Percentiles rank a stretch among this genome's conserved stretches.
Evolutionary conservation across 2,888 invertebrate species (phyloP).

Genomic region (Saturnia japonica): DNA sequence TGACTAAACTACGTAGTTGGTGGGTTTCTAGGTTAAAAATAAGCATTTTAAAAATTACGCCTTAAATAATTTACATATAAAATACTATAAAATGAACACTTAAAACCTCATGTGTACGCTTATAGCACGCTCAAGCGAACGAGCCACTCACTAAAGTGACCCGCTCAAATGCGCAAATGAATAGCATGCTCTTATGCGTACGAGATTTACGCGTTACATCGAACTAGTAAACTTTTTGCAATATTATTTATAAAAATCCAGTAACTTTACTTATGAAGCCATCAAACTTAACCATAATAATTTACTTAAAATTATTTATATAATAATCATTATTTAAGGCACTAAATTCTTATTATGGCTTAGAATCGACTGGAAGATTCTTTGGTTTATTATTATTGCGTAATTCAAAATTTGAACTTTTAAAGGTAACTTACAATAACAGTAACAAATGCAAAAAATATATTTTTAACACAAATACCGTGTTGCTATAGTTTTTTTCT

Average conservation of each 20-base stretch:
- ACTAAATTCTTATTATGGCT: conserved; percentile 59
- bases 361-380: conserved; percentile 76
- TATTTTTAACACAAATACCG: conserved; percentile 58
- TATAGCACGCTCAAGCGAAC: not conserved
- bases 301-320: conserved; percentile 56
- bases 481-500: conserved; percentile 53
- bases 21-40: conserved; percentile 49
- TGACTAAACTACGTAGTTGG: conserved; percentile 50
- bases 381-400: conserved; percentile 72
- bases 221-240: not conserved
- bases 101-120: conserved; percentile 31
- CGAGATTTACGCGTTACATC: conserved; percentile 17
- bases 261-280: conserved; percentile 29
- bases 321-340: conserved; percentile 52
- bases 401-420: conserved; percentile 72
- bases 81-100: conserved; percentile 48
- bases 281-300: conserved; percentile 46
- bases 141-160: not conserved
- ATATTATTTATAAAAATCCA: conserved; percentile 14
- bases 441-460: conserved; percentile 68
- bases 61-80: conserved; percentile 40
- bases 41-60: conserved; percentile 43
- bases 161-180: not conserved
- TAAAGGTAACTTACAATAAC: conserved; percentile 72
- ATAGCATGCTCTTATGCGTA: not conserved